Evolutionary conservation across 2,113 vertebrate genomes (phyloP), one percentile per base, ranked within the genome.

Genomic region (Mastomys natalensis): DNA sequence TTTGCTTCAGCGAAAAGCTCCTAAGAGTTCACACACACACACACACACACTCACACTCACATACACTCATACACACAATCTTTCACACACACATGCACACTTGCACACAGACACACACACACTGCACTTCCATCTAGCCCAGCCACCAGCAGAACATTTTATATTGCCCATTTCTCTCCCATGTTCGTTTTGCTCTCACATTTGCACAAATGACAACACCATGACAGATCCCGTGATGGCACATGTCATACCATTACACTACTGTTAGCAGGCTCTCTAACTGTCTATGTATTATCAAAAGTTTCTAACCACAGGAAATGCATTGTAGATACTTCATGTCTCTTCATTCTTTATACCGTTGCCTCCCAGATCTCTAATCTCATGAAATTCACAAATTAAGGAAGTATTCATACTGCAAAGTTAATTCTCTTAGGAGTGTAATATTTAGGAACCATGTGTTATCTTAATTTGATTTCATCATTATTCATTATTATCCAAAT

Each of bases 341-440:
- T 81, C 58, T 19, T 17, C 51, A 3, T 90, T 40, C 53, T 48
- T 92, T 58, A 26, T 29, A 66, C 0, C 48, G 21, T 73, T 90
- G 40, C 60, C 31, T 43, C 31, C 22, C 10, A 82, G 31, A 62
- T 60, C 90, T 64, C 7, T 10, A 19, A 89, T 85, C 29, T 95
- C 90, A 64, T 90, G 15, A 24, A 93, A 89, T 93, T 94, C 21
- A 55, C 81, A 68, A 78, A 90, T 77, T 94, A 93, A 88, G 68
- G 1, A 62, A 6, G 53, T 68, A 89, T n/a, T 91, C 31, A 76
- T 76, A 53, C n/a, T 91, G n/a, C 15, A 53, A 80, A 53, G 1
- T 84, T 12, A 17, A 53, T 66, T 13, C 22, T 17, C 45, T 81
- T 90, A 60, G 22, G 21, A 12, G 73, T 43, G 72, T 3, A 81